phyloP scores from a whole-genome alignment of 2,888 invertebrate species.

The Ommatoiulus sabulosus region DNA sequence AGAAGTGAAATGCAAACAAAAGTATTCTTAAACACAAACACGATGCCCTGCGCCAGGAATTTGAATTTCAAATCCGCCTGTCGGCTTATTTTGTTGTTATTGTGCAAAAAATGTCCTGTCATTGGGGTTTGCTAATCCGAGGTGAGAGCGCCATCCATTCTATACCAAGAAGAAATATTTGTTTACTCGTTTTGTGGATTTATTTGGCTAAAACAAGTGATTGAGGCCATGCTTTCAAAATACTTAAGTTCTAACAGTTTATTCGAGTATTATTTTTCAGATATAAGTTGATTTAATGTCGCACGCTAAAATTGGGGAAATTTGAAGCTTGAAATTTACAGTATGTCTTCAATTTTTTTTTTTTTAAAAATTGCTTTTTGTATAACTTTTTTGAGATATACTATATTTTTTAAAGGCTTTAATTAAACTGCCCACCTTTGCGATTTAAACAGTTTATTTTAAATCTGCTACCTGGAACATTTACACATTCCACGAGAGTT shows the following conservation, averaged over 20 bases:
- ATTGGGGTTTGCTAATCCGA: conserved; percentile 30
- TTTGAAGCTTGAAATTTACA: no score
- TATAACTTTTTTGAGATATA: no score
- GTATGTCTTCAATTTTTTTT: no score
- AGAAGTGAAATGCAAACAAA: conserved; percentile 25
- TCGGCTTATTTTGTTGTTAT: conserved; percentile 47
- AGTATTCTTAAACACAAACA: background rate
- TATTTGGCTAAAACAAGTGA: background rate
- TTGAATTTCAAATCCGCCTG: conserved; percentile 27
- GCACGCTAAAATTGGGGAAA: background rate
- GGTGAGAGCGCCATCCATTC: conserved; percentile 1
- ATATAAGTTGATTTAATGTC: background rate
- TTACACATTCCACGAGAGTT: no score
- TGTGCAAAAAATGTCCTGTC: conserved; percentile 47
- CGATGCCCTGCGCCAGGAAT: background rate
- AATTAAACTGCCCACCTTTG: no score
- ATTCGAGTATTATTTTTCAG: background rate
- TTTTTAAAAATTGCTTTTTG: no score
- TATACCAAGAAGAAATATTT: background rate
- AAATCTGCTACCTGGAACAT: no score
- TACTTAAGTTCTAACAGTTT: background rate
- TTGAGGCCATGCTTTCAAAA: background rate
- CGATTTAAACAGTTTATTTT: no score
- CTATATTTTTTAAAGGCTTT: no score
- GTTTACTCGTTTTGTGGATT: background rate